Conservation (phyloP, 2,888 invertebrate species). For the Abrostola tripartita region DNA sequence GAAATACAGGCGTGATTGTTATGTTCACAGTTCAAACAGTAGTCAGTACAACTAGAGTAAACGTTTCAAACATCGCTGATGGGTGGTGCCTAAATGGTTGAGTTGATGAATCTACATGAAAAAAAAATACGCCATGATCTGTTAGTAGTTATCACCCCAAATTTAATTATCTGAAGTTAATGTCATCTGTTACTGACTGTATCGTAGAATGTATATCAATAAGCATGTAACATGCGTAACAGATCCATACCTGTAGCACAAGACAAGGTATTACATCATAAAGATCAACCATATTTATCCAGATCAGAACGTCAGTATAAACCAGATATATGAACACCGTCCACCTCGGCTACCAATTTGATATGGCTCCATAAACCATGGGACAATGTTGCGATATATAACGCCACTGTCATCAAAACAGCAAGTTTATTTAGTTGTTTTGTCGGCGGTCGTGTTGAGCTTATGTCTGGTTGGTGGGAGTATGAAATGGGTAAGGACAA, state of each 20-base stretch:
- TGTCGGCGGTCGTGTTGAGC: constrained; percentile 9
- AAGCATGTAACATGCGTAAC: not conserved
- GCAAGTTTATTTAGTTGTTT: constrained; percentile 39
- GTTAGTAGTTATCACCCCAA: too few species aligned
- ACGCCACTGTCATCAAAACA: constrained; percentile 51
- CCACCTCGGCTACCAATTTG: constrained; percentile 53
- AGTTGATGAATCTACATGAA: too few species aligned
- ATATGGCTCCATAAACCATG: constrained; percentile 53
- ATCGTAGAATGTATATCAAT: not conserved
- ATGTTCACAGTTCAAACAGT: too few species aligned
- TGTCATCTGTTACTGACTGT: too few species aligned
- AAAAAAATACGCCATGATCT: too few species aligned
- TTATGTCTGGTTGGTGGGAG: constrained; percentile 28
- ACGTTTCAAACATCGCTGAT: too few species aligned
- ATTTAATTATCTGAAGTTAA: too few species aligned
- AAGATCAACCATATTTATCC: constrained; percentile 19
- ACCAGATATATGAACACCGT: constrained; percentile 33
- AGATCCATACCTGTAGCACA: not conserved
- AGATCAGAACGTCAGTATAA: constrained; percentile 20
- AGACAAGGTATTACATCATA: constrained; percentile 12
- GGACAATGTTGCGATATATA: constrained; percentile 62
- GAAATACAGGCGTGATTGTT: too few species aligned
- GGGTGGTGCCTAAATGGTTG: too few species aligned
- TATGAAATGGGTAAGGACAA: constrained; percentile 15
- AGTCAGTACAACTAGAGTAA: too few species aligned